Evolutionary conservation across 2,888 invertebrate species (phyloP), one percentile per base, ranked within the genome.

Genomic region (Mamestra brassicae): DNA sequence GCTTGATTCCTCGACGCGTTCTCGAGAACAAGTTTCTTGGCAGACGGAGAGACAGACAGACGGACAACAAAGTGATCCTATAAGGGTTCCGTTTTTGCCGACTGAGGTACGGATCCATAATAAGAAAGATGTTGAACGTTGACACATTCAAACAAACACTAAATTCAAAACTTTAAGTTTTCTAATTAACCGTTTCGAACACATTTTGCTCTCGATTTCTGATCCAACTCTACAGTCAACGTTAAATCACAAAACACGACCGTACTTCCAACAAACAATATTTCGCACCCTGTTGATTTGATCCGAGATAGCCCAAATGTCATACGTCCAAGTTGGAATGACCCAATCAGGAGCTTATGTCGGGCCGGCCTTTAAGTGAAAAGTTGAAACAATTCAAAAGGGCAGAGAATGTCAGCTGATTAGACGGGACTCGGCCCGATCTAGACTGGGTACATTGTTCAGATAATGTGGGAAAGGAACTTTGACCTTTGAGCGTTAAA

Each of bases 391-490:
- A 80, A 74, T 74, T 34, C 42, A 72, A 84, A 47, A 82, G 72
- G 81, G 69, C 71, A 63, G 42, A 58, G 67, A 82, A 82, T 84
- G 81, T 76, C 81, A 84, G 66, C 81, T 80, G 81, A 76, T 82
- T 84, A 83, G 74, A 60, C 62, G 52, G 58, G 62, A 26, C 57
- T 13, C 17, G 34, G 61, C 26, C 47, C 58, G 62, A 84, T 81
- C 81, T 81, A 80, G 84, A 71, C 76, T 50, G 50, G 47, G 17
- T 45, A 70, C 26, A 57, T 71, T 77, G 83, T 80, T 80, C 47
- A 79, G 61, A 70, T 82, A 82, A 80, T 76, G 84, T 82, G 81
- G 72, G 81, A 80, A 82, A 64, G 42, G 69, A 82, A 69, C 84
- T 82, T 42, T 72, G 71, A 72, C 66, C 81, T 82, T 80, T 67